Base-by-base conservation (phyloP, 2,888 invertebrate species). In the Drosophila borborema region DNA sequence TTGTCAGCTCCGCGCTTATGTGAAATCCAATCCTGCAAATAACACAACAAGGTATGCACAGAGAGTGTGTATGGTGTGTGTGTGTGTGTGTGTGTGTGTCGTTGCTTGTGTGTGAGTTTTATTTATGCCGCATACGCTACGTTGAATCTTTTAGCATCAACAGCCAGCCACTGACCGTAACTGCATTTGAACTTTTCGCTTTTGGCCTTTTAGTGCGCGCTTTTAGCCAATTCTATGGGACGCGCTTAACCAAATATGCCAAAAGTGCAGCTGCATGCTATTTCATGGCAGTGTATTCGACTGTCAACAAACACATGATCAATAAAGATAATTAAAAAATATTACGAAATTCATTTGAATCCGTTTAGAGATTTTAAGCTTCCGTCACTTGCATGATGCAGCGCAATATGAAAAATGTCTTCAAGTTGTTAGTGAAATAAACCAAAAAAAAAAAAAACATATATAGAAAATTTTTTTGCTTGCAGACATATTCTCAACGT, bases 1-100 rank as follows among this genome's bases (percentile, higher is more conserved):
- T 77, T 83, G 80, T 83, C 64, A 77, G 66, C 68, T 74, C 59
- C 59, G 23, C 58, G 64, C 68, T 53, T 71, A 72, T 84, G 77
- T 77, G 76, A 66, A 83, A 79, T 72, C 62, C 68, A 23, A 60
- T 6, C 38, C 60, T 16, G 48, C 31, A 40, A 49, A 69, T 64
- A 64, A 53, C 28, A 61, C 64, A 68, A 64, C 80, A 75, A 56
- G 45, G 64, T 67, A 68, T 69, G 69, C 55, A 66, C 14, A 49
- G 60, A 55, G 20, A n/a, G 38, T 53, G 34, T 36, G 18, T 18
- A 18, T 18, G 7, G 4, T 51, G 54, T 45, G 46, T 18, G 53
- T 14, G 16, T 55, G 12, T n/a, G n/a, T 2, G n/a, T 4, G 23
- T 41, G n/a, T 38, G 23, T 41, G 7, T 40, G 16, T n/a, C n/a